A percentile compares a stretch with the other conserved stretches of the same genome.
Evolutionary conservation across 30 jellyfish, hydroid and myxozoan species (phyloP).

Genomic region (Chrysaora quinquecirrha): DNA sequence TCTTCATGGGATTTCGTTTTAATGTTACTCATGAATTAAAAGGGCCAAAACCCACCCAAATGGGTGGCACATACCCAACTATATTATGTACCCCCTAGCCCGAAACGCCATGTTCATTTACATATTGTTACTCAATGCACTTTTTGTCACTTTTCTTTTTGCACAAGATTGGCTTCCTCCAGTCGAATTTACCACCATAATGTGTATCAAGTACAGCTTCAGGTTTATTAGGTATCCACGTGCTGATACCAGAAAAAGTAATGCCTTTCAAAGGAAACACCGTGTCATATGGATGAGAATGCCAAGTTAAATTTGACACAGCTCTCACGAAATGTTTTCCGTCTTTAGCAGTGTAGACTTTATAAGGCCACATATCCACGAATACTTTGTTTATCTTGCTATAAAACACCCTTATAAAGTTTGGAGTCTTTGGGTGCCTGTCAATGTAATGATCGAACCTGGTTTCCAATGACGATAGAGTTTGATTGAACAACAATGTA

Average conservation of each 20-base stretch:
- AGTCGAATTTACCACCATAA: slow-evolving; percentile 19
- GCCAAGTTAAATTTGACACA: slow-evolving; percentile 33
- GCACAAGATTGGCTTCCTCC: slow-evolving; percentile 36
- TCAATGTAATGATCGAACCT: slow-evolving; percentile 12
- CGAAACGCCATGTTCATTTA: no score
- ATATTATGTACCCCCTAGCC: no score
- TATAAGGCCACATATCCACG: slow-evolving; percentile 69
- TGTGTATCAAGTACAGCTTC: slow-evolving; percentile 43
- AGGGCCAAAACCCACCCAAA: no score
- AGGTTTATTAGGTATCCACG: slow-evolving; percentile 60
- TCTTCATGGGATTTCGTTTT: no score
- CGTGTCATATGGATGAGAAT: slow-evolving; percentile 4
- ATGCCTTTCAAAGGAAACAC: slow-evolving; percentile 37
- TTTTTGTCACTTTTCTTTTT: no score
- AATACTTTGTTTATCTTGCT: slow-evolving; percentile 32
- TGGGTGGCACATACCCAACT: no score
- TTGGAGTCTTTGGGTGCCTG: not conserved
- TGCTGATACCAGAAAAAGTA: slow-evolving; percentile 32
- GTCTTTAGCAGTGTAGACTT: not conserved
- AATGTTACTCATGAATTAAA: no score
- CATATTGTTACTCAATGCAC: no score
- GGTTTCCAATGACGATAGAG: not conserved
- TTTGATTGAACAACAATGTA: not conserved
- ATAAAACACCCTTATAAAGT: slow-evolving; percentile 32
- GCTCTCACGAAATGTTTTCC: slow-evolving; percentile 38